Evolutionary conservation across 2,888 invertebrate genomes (phyloP).

Genomic region (Brachyptera putata): DNA sequence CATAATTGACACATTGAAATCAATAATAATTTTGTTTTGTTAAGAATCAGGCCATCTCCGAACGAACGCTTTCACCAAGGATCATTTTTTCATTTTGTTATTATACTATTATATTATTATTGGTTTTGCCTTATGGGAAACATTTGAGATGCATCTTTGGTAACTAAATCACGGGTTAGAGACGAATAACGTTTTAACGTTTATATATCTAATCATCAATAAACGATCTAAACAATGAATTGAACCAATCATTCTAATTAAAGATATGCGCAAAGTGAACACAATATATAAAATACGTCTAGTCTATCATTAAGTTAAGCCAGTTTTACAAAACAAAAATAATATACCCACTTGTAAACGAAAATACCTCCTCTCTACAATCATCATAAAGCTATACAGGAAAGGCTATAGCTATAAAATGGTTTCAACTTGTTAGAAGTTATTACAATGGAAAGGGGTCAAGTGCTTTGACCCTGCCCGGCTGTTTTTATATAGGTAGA

Average conservation of each 20-base stretch:
- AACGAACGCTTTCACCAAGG: too few species aligned
- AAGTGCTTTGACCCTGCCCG: conserved; percentile 9
- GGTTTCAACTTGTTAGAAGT: conserved; percentile 13
- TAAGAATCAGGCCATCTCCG: too few species aligned
- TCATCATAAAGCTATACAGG: conserved; percentile 17
- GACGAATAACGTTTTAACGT: conserved; percentile 22
- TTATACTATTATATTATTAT: too few species aligned
- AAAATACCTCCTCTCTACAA: conserved; percentile 17
- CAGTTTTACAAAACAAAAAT: conserved; percentile 21
- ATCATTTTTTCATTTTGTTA: too few species aligned
- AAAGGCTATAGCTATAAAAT: conserved; percentile 1
- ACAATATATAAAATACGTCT: conserved; percentile 3
- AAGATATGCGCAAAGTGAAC: conserved; percentile 15
- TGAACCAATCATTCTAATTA: conserved; percentile 22
- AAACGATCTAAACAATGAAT: conserved; percentile 22
- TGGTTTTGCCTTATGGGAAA: conserved; percentile 15
- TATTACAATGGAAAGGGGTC: conserved; percentile 14
- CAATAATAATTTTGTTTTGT: too few species aligned
- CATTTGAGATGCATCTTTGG: conserved; percentile 16
- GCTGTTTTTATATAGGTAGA: neutral
- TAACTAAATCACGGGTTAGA: conserved; percentile 21
- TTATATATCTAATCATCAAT: conserved; percentile 22
- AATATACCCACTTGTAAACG: conserved; percentile 13
- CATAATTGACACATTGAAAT: too few species aligned
- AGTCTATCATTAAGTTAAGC: conserved; percentile 17